Evolutionary conservation across 2,888 invertebrate species (phyloP), one percentile per base, ranked within the genome.

Genomic region (Drosophila nr. medialis): DNA sequence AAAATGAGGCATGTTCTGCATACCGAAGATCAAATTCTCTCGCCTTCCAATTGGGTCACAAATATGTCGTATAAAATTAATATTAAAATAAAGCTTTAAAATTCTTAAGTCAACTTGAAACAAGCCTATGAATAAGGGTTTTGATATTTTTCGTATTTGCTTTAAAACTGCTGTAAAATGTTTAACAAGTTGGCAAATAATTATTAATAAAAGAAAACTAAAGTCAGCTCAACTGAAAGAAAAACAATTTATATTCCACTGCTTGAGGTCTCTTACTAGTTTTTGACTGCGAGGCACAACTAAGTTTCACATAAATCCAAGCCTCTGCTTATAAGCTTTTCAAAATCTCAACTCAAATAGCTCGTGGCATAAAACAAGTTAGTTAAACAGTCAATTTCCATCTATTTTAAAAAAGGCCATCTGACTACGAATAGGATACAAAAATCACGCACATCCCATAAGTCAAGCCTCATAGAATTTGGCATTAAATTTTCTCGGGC

Each of bases 401-500:
- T 56, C 13, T 15, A 56, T 42, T 49, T 61, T 0, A 36, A 62
- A 59, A 32, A 45, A 34, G 49, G 48, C 32, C 55, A 45, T 60
- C 58, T 18, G 13, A 49, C 59, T 45, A 21, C 30, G 61, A 63
- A 51, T 72, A 53, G 50, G 55, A 40, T 54, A 54, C 54, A 67
- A 55, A 78, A 64, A 72, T 78, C 74, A 63, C 51, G 65, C 59
- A 73, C 73, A 54, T 58, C 56, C 68, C 68, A 72, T 81, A 70
- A 76, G 76, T 63, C 68, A 70, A 58, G 59, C 65, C 69, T 80
- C 82, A 87, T 73, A 61, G 68, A 62, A 49, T 79, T 81, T 68
- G 69, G 69, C 79, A 73, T 82, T 62, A 73, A 71, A 56, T 71
- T 66, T 56, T 18, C 8, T 34, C 24, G 27, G 54, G 32, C 29